phyloP scores from a whole-genome alignment of 2,113 vertebrate genomes.

The Brienomyrus longianalis region DNA sequence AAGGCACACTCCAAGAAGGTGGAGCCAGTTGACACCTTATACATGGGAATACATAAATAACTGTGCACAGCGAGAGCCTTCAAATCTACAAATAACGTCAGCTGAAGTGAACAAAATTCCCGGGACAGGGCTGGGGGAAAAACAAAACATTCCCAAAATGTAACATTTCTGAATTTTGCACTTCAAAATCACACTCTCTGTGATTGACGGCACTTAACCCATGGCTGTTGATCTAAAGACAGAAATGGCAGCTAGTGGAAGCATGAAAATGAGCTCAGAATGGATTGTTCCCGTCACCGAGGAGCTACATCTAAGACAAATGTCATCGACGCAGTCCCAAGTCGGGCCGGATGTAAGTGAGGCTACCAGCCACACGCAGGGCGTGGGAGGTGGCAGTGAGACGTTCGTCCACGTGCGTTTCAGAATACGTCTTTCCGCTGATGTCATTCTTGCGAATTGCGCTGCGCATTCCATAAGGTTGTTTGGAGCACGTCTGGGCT shows the following conservation, averaged over 20 bases:
- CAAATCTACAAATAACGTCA: slow-evolving; percentile 7
- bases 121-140: neutral
- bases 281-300: neutral
- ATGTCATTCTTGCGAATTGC: neutral
- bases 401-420: neutral
- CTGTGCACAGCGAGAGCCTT: neutral
- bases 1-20: slow-evolving; percentile 17
- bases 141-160: neutral
- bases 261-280: neutral
- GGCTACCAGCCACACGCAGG: neutral
- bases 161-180: neutral
- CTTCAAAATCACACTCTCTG: neutral
- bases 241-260: neutral
- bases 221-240: neutral
- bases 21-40: slow-evolving; percentile 14
- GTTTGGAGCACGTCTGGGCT: neutral
- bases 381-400: neutral
- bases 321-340: neutral
- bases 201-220: slow-evolving; percentile 7
- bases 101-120: neutral
- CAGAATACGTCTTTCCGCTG: neutral
- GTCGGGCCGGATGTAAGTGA: neutral
- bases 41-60: slow-evolving; percentile 17
- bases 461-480: neutral
- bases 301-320: neutral